Evolutionary conservation across 2,888 invertebrate genomes (phyloP), one percentile per base, ranked within the genome.

Genomic region (Atherix ibis): DNA sequence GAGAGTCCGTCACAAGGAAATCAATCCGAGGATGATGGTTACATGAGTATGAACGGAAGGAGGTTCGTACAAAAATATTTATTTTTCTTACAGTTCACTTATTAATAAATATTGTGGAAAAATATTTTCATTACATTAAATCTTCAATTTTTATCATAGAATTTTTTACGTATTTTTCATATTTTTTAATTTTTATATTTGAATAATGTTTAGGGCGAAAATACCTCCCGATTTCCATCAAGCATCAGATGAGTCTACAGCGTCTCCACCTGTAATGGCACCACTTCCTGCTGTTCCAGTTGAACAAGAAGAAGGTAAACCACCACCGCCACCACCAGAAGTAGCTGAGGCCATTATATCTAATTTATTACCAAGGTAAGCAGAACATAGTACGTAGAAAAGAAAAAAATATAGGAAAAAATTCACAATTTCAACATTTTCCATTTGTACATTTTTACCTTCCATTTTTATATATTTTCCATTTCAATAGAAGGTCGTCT

Each of bases 21-120:
- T 60, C 83, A 83, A 57, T 83, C 83, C 37, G 84, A 85, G 60
- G 84, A 85, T 71, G 84, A 85, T 71, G 84, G 84, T 60, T 84
- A 85, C 65, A 84, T 84, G 83, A 84, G 84, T 65, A 81, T 84
- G 73, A 85, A 84, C 73, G 84, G 84, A 48, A 73, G 82, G 58
- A 76, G 73, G 72, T 72, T 45, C 49, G 48, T 16, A 8, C 22
- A 6, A 22, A 22, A 22, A 8, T 22, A 6, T 6, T 22, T 12
- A 17, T 31, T 6, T 18, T 29, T 29, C 6, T 8, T 22, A 22
- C 10, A 22, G 10, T 22, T 8, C 6, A 8, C 10, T 10, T 22
- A 22, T 22, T 10, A 22, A 22, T n/a, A n/a, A n/a, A n/a, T n/a
- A n/a, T n/a, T n/a, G n/a, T n/a, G n/a, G 4, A 25, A 25, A 12